Percentiles rank a stretch among this genome's conserved stretches.
phyloP scores from a whole-genome alignment of 2,888 invertebrate species.

The Thymelicus lineola region DNA sequence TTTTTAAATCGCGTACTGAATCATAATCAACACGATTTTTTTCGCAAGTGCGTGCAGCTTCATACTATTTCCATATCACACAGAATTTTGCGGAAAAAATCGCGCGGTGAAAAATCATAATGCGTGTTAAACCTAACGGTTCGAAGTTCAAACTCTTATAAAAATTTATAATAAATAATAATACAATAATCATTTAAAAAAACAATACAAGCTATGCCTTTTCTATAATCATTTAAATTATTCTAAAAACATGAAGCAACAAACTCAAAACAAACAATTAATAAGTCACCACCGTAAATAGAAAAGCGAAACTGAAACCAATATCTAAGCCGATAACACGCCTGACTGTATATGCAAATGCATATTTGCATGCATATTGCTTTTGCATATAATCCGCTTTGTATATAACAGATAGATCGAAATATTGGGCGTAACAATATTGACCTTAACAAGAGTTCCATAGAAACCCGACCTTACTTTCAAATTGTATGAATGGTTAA shows the following conservation, averaged over 20 bases:
- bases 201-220: too few relatives aligned
- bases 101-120: too few relatives aligned
- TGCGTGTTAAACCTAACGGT: too few relatives aligned
- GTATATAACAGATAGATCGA: slow-evolving; percentile 11
- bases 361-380: slow-evolving; percentile 35
- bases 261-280: not conserved
- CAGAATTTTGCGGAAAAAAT: too few relatives aligned
- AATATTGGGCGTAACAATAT: slow-evolving; percentile 20
- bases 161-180: too few relatives aligned
- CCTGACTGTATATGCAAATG: slow-evolving; percentile 28
- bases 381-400: slow-evolving; percentile 33
- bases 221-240: too few relatives aligned
- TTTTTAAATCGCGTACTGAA: too few relatives aligned
- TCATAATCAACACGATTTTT: too few relatives aligned
- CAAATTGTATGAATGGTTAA: slow-evolving; percentile 65
- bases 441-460: slow-evolving; percentile 26
- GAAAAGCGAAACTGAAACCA: slow-evolving; percentile 21
- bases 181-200: too few relatives aligned
- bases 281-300: not conserved
- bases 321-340: slow-evolving; percentile 23
- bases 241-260: not conserved
- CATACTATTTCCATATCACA: too few relatives aligned
- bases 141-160: too few relatives aligned
- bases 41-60: too few relatives aligned
- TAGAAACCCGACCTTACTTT: slow-evolving; percentile 67